phyloP scores from a whole-genome alignment of 2,113 vertebrate species.

The Etheostoma spectabile region DNA sequence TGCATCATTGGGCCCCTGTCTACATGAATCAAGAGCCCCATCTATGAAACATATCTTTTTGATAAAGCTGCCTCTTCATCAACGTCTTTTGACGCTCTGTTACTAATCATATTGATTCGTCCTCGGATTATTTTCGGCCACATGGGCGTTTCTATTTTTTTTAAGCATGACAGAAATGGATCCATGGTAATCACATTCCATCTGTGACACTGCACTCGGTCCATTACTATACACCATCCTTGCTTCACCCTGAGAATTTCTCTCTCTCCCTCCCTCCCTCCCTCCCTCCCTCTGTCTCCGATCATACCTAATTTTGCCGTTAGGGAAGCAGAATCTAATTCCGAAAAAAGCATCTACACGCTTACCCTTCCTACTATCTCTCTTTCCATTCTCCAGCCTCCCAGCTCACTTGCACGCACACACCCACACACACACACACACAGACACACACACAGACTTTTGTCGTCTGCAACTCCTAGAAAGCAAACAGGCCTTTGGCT shows the following conservation, averaged over 20 bases:
- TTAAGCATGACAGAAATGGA: constrained; percentile 80
- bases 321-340: constrained; percentile 81
- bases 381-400: constrained; percentile 48
- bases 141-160: constrained; percentile 58
- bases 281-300: constrained; percentile 32
- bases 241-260: constrained; percentile 45
- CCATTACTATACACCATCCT: constrained; percentile 73
- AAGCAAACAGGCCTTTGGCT: constrained; percentile 80
- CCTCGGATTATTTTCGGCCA: constrained; percentile 74
- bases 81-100: constrained; percentile 65
- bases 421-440: constrained; percentile 26
- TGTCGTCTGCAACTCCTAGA: constrained; percentile 72
- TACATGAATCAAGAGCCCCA: constrained; percentile 70
- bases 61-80: constrained; percentile 76
- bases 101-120: constrained; percentile 77
- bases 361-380: constrained; percentile 47
- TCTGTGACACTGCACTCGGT: constrained; percentile 69
- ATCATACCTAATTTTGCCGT: constrained; percentile 76
- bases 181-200: constrained; percentile 84
- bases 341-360: constrained; percentile 75
- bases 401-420: constrained; percentile 21
- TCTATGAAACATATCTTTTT: constrained; percentile 76
- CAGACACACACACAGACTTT: constrained; percentile 58
- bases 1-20: constrained; percentile 68
- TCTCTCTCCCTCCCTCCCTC: constrained; percentile 28